Evolutionary conservation across 92 coral and sea anemone species (phyloP).

Genomic region (Epizoanthus ramosus): DNA sequence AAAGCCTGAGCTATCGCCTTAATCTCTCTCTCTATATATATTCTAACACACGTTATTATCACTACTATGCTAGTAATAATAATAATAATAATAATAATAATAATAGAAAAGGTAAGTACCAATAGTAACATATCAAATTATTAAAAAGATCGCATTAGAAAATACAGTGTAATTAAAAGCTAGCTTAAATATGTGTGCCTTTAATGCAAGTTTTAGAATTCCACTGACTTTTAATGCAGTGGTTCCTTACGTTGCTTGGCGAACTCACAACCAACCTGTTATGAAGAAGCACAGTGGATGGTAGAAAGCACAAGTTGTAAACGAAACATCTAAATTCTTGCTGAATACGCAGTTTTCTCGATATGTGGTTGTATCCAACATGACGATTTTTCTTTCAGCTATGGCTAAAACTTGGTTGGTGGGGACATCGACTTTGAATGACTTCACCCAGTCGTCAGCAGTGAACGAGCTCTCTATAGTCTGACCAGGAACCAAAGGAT

Average conservation of each 20-base stretch:
- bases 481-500: constrained; percentile 82
- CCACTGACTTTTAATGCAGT: background rate
- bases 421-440: constrained; percentile 66
- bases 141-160: too few relatives aligned
- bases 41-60: too few relatives aligned
- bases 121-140: too few relatives aligned
- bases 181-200: too few relatives aligned
- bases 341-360: constrained; percentile 63
- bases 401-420: constrained; percentile 80
- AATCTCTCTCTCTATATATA: too few relatives aligned
- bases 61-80: too few relatives aligned
- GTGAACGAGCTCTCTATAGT: constrained; percentile 70
- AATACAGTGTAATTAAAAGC: too few relatives aligned
- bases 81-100: too few relatives aligned
- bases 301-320: constrained; percentile 87
- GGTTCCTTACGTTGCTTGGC: too few relatives aligned
- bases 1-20: too few relatives aligned
- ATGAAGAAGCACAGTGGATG: constrained; percentile 89
- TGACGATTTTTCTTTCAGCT: constrained; percentile 80
- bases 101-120: too few relatives aligned
- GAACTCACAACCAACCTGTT: constrained; percentile 54
- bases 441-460: constrained; percentile 83
- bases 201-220: too few relatives aligned
- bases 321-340: constrained; percentile 75
- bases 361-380: constrained; percentile 67